Base-by-base conservation (phyloP, 1,140 invertebrate species). In the Odontomachus brunneus region DNA sequence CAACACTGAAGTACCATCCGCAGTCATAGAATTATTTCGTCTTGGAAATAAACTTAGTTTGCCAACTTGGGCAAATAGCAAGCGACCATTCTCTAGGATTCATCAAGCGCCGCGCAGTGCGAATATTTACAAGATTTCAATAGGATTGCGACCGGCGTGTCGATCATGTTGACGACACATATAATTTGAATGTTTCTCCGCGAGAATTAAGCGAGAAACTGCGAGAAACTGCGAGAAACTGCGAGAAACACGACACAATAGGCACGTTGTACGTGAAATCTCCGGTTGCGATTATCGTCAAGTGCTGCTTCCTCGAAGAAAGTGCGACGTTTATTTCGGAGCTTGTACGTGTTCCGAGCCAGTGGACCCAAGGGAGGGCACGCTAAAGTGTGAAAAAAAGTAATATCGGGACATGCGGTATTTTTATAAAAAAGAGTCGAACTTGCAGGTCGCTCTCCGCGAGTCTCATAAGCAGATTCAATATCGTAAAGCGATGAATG, bases 21-120 rank as follows among this genome's bases (percentile, higher is more conserved):
- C 17, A 65, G 44, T 76, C 51, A 5, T 44, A 55, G 51, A 78
- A 67, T 57, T 69, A 57, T 67, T 49, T 44, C 29, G 19, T 67
- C 26, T 78, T 14, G 29, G 49, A 78, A 67, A 78, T 67, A 78
- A 55, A 78, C 55, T 67, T 44, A 55, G 62, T 78, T 78, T 66
- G 15, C 12, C 14, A 76, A 76, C 73, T 76, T 76, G 2, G 22
- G 24, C 19, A 78, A 57, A 57, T 19, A 17, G 49, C 38, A 67
- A 26, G 55, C 55, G 17, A 22, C 49, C 44, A 17, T 22, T 44
- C n/a, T 22, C n/a, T 22, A 65, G 60, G 65, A 76, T 57, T 78
- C 22, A 12, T 55, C 17, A 11, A 19, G 12, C 26, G 17, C 11
- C n/a, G 29, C 26, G 38, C 51, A 29, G 1, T 19, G 53, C 53